These are phyloP conservation scores for Lochmaea capreae DNA, from an alignment of 2,888 invertebrate genomes.

Conservation along the genomic window DNA sequence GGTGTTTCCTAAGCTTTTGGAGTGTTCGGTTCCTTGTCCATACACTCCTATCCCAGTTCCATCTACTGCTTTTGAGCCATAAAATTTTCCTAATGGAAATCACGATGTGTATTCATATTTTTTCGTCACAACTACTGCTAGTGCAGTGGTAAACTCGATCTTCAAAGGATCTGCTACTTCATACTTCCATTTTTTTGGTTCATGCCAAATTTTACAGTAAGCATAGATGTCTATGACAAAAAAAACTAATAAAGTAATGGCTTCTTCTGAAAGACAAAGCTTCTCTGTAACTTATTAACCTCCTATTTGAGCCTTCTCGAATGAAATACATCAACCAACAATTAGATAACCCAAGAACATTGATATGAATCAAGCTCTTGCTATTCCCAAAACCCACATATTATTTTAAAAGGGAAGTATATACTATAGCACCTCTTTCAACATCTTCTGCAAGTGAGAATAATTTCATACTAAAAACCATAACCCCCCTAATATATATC, in stretches of 20 bases:
- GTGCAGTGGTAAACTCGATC: constrained; percentile 93
- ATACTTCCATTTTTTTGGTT: constrained; percentile 68
- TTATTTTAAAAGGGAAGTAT: constrained; percentile 74
- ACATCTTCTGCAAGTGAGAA: constrained; percentile 81
- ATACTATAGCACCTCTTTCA: constrained; percentile 67
- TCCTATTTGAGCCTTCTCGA: constrained; percentile 73
- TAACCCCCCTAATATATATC: constrained; percentile 87
- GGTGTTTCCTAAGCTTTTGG: too few species aligned
- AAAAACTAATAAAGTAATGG: constrained; percentile 93
- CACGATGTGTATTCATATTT: too few species aligned
- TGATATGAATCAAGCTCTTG: constrained; percentile 69
- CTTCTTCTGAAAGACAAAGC: constrained; percentile 93
- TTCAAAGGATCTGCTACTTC: constrained; percentile 79
- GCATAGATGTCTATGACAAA: constrained; percentile 84
- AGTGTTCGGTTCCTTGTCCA: too few species aligned
- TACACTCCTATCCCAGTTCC: too few species aligned
- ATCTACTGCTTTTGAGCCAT: too few species aligned
- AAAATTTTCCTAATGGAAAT: too few species aligned
- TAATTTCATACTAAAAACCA: constrained; percentile 93
- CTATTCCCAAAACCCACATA: constrained; percentile 73
- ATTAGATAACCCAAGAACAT: constrained; percentile 79
- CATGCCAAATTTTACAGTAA: constrained; percentile 63
- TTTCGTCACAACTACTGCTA: constrained; percentile 93
- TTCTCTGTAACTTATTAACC: constrained; percentile 86
- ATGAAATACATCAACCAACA: constrained; percentile 79